Conservation (phyloP, 2,113 vertebrate genomes). For the Atherinomorus stipes region DNA sequence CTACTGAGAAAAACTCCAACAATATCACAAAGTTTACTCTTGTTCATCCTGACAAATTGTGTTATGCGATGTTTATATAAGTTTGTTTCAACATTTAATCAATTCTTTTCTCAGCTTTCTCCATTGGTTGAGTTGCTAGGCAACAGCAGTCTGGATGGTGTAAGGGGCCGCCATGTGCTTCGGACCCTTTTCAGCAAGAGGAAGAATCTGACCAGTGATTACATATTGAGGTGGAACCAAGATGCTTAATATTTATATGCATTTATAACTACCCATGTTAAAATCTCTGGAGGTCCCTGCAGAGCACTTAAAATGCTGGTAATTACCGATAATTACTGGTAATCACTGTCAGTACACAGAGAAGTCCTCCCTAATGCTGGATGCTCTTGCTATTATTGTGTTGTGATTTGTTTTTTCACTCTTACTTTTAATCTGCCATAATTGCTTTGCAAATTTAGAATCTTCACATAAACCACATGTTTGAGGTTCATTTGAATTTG, state of each 20-base stretch:
- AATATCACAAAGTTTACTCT: not conserved
- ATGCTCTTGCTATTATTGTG: not conserved
- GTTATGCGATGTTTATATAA: not conserved
- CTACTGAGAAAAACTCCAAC: constrained; percentile 1
- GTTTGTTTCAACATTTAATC: not conserved
- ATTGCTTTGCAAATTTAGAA: not conserved
- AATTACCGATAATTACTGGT: not conserved
- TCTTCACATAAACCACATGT: not conserved
- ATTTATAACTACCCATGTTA: not conserved
- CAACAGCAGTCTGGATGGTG: constrained; percentile 86
- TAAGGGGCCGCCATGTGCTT: constrained; percentile 86
- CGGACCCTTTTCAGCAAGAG: constrained; percentile 84
- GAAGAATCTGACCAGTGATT: constrained; percentile 80
- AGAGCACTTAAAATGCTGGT: not conserved
- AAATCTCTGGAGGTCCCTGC: not conserved
- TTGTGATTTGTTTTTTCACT: not conserved
- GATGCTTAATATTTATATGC: not conserved
- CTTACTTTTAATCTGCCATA: not conserved
- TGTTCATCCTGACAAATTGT: not conserved
- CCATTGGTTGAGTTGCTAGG: constrained; percentile 86
- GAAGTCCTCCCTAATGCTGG: not conserved
- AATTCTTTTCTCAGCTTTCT: constrained; percentile 69
- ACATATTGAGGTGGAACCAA: constrained; percentile 81
- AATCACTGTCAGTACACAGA: not conserved
- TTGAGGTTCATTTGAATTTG: constrained; percentile 4